Evolutionary conservation across 2,113 vertebrate genomes (phyloP).

Genomic region (Peromyscus maniculatus): DNA sequence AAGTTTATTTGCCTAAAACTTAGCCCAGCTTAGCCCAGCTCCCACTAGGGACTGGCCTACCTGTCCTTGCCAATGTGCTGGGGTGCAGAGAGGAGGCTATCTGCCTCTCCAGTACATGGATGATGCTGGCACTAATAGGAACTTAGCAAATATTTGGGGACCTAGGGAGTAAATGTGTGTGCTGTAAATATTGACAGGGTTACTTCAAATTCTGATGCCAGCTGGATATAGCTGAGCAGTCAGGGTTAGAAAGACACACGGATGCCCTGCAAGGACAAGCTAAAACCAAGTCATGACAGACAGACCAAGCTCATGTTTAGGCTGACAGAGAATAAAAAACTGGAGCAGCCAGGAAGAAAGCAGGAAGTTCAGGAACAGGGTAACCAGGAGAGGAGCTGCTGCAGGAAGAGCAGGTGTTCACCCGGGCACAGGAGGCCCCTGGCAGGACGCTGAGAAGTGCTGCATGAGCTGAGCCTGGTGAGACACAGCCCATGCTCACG

Average conservation of each 20-base stretch:
- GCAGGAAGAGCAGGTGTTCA: background rate
- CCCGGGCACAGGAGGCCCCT: no score
- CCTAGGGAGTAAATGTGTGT: background rate
- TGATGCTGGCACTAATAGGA: background rate
- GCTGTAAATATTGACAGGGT: background rate
- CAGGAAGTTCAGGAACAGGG: background rate
- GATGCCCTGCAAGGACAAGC: background rate
- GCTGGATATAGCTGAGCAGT: background rate
- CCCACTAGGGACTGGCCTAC: no score
- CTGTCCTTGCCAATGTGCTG: background rate
- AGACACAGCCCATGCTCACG: accelerated
- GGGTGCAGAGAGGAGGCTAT: background rate
- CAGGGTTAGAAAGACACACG: background rate
- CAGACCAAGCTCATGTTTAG: no score
- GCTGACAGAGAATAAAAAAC: background rate
- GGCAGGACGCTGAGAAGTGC: background rate
- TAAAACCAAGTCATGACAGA: background rate
- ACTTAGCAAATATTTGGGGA: background rate
- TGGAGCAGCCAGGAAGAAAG: no score
- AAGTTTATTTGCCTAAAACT: background rate
- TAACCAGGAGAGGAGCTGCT: no score
- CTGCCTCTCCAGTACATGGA: background rate
- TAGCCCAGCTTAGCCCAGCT: no score
- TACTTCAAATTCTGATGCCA: background rate
- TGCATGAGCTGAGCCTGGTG: background rate